phyloP scores from a whole-genome alignment of 2,797 vertebrate genomes.

The Labroides dimidiatus region DNA sequence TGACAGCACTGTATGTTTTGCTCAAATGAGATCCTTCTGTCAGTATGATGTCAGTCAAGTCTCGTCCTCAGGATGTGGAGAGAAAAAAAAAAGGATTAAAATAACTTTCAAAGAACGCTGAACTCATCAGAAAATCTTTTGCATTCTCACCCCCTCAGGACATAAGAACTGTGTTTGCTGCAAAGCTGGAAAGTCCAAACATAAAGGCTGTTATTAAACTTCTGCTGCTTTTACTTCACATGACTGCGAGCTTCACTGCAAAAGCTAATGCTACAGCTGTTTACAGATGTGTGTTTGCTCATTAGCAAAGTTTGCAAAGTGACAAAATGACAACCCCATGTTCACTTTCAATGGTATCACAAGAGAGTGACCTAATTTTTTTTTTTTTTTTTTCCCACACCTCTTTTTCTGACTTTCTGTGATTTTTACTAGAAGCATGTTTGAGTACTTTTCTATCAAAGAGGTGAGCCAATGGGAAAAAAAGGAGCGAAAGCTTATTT shows the following conservation, averaged over 20 bases:
- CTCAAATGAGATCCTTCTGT: background rate
- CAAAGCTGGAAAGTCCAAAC: constrained; percentile 48
- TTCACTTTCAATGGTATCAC: background rate
- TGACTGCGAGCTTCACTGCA: constrained; percentile 3
- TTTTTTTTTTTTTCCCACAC: too few species aligned
- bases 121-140: background rate
- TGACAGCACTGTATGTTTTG: background rate
- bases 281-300: background rate
- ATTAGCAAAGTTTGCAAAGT: background rate
- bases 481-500: too few species aligned
- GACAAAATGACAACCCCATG: background rate
- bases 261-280: constrained; percentile 7
- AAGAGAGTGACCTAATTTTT: too few species aligned
- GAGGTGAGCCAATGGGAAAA: too few species aligned
- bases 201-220: constrained; percentile 36
- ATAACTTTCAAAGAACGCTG: background rate
- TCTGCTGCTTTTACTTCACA: constrained; percentile 8
- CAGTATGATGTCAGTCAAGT: constrained; percentile 13
- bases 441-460: too few species aligned
- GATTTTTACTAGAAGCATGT: too few species aligned
- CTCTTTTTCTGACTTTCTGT: too few species aligned
- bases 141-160: constrained; percentile 17
- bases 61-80: constrained; percentile 27
- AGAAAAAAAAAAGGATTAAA: constrained; percentile 10
- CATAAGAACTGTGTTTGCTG: constrained; percentile 5